Evolutionary conservation across 2,888 invertebrate genomes (phyloP), one percentile per base, ranked within the genome.

Genomic region (Panorpa germanica): DNA sequence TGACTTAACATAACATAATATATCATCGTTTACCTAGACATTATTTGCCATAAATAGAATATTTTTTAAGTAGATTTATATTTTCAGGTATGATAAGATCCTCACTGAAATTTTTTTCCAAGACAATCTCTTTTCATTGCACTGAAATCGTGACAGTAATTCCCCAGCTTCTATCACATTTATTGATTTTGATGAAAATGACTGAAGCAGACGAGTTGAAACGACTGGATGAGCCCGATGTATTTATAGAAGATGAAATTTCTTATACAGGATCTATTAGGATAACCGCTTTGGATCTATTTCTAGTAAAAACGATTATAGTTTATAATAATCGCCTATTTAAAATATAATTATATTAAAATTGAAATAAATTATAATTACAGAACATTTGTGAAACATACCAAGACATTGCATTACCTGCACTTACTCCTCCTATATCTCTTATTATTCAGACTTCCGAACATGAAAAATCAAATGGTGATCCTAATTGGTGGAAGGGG

Each of bases 241-340:
- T 65, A 42, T 74, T 70, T 51, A 65, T 74, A 5, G 71, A 71
- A 40, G 72, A 74, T 42, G 73, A 74, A 41, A 70, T 71, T 42
- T 65, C 69, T 35, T n/a, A n/a, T n/a, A 61, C 61, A 23, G 63
- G 63, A 2, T 69, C 70, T 11, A 68, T 74, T 25, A 56, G 74
- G 32, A 61, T 71, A 36, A 69, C 70, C 1, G 71, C 70, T 2
- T 65, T 67, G 32, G 71, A 71, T 48, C 54, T 72, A 20, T 44
- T 73, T 7, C 44, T 55, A 44, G 70, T 69, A 47, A 45, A 49
- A 40, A 29, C 29, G 22, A 15, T 18, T 25, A 8, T 4, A 7
- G 16, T 16, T 29, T 26, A 17, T 7, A 26, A 14, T 19, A 28
- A 1, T 26, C 32, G 34, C 10, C 15, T 21, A 17, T 28, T 8